These are phyloP conservation scores for Sitobion miscanthi DNA, from an alignment of 1,140 invertebrate genomes.

Conservation along the genomic window DNA sequence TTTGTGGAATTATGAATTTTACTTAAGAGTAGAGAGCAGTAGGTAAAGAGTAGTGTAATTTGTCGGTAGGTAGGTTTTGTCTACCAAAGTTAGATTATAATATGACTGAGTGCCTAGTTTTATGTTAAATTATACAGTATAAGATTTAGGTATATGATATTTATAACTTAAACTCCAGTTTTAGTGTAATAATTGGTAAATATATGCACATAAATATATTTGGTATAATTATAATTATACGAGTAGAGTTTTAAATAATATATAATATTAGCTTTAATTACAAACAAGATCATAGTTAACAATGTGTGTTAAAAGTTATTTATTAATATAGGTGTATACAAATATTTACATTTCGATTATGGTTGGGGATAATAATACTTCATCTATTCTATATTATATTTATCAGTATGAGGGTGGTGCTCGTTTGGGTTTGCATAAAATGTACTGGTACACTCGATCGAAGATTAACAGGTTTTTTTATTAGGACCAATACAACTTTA, in stretches of 20 bases:
- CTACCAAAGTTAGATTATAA: neutral
- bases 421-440: slow-evolving; percentile 20
- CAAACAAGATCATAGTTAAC: neutral
- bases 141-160: neutral
- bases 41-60: neutral
- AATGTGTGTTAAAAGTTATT: neutral
- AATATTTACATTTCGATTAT: slow-evolving; percentile 22
- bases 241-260: neutral
- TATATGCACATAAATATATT: neutral
- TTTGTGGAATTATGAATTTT: neutral
- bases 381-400: slow-evolving; percentile 14
- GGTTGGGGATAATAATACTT: neutral
- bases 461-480: slow-evolving; percentile 55
- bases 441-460: neutral
- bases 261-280: neutral
- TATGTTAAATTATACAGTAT: neutral
- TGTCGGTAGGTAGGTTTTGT: neutral
- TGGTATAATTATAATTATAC: neutral
- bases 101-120: neutral
- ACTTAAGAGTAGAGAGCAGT: neutral
- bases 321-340: neutral
- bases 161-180: neutral
- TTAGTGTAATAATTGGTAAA: neutral
- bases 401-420: slow-evolving; percentile 4
- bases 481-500: slow-evolving; percentile 40